A percentile compares a stretch with the other conserved stretches of the same genome.
Evolutionary conservation across 2,113 vertebrate genomes (phyloP).

Genomic region (Todiramphus saurophagus): DNA sequence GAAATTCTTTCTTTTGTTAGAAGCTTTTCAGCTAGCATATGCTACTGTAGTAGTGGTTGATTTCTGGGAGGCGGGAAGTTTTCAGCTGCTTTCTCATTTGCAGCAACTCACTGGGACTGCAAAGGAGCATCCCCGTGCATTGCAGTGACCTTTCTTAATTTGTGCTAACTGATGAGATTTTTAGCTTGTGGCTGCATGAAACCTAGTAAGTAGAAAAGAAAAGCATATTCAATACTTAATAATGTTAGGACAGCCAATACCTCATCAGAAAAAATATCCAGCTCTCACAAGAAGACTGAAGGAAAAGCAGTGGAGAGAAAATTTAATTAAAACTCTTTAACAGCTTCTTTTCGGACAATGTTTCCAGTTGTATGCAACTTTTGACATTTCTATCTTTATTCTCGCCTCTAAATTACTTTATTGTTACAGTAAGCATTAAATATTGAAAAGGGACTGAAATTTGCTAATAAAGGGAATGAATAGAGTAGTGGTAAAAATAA

Average conservation of each 20-base stretch:
- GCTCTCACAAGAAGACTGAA: neutral
- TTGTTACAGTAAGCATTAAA: constrained; percentile 18
- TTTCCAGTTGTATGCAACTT: constrained; percentile 9
- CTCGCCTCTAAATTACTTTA: neutral
- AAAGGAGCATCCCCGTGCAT: neutral
- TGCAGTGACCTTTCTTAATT: neutral
- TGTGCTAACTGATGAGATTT: neutral
- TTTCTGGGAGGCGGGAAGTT: neutral
- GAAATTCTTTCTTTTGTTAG: neutral
- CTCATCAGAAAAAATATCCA: constrained; percentile 19
- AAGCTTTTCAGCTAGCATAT: neutral
- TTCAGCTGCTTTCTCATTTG: neutral
- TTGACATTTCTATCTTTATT: neutral
- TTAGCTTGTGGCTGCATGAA: neutral
- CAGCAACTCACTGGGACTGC: neutral
- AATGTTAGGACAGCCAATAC: neutral
- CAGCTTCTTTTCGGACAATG: neutral
- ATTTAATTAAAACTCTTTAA: constrained; percentile 14
- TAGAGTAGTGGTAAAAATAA: neutral
- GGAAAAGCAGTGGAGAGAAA: neutral
- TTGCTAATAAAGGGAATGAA: neutral
- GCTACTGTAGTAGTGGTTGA: neutral
- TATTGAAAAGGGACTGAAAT: constrained; percentile 24
- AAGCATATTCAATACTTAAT: constrained; percentile 36
- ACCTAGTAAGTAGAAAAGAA: neutral